Conservation (phyloP, 2,797 vertebrate genomes). For the Prunella strophiata region DNA sequence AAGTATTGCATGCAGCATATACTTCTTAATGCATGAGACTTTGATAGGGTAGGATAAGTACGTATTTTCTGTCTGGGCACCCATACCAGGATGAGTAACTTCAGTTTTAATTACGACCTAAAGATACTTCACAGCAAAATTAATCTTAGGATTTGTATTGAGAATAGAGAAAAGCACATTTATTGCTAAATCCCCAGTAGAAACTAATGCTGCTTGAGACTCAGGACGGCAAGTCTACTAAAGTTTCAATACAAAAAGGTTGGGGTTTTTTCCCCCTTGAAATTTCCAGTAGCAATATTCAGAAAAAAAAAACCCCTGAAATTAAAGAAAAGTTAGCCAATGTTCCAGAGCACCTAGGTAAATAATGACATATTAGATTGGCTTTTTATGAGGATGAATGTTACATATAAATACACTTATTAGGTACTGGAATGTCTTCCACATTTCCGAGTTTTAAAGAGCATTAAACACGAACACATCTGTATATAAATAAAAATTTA, state of each 20-base stretch:
- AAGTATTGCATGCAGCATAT: not conserved
- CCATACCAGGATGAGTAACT: not conserved
- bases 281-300: conserved; percentile 2
- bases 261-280: accelerated
- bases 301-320: not conserved
- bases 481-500: not conserved
- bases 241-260: not conserved
- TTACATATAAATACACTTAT: not conserved
- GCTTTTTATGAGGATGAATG: not conserved
- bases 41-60: not conserved
- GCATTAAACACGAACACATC: not conserved
- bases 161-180: not conserved
- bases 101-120: conserved; percentile 21
- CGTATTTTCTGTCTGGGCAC: not conserved
- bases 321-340: not conserved
- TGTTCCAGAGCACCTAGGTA: not conserved
- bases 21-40: not conserved
- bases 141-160: conserved; percentile 7
- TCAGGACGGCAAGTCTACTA: not conserved
- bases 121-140: conserved; percentile 25
- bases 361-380: not conserved
- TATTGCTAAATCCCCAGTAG: not conserved
- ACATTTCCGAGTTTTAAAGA: not conserved
- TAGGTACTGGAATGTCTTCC: not conserved
- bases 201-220: conserved; percentile 1